Percentiles rank a stretch among this genome's conserved stretches.
These are phyloP conservation scores for Oncorhynchus mykiss DNA, from an alignment of 2,113 vertebrate genomes.

Conservation along the genomic window DNA sequence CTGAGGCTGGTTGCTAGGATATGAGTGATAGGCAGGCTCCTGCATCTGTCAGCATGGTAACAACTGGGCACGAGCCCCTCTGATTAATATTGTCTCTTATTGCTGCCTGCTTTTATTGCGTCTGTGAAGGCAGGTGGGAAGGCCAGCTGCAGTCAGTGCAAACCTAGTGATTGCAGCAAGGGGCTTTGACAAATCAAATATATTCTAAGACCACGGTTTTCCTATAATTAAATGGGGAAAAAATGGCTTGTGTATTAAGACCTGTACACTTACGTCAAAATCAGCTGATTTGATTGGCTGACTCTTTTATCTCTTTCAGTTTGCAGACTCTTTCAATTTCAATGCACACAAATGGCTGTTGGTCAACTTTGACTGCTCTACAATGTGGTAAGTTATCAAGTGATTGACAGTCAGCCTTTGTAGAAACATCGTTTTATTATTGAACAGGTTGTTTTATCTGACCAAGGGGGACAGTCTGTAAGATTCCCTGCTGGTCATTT, in stretches of 20 bases:
- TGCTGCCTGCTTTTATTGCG: conserved; percentile 43
- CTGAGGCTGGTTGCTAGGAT: conserved; percentile 80
- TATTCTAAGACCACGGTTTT: neutral
- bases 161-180: neutral
- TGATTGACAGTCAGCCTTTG: neutral
- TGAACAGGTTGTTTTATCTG: neutral
- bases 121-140: conserved; percentile 51
- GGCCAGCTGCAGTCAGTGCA: conserved; percentile 8
- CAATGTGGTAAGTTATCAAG: conserved; percentile 87
- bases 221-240: no score
- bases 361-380: conserved; percentile 97
- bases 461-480: no score
- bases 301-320: conserved; percentile 69
- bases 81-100: conserved; percentile 43
- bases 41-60: conserved; percentile 66
- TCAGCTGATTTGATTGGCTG: neutral
- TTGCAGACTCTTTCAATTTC: conserved; percentile 96
- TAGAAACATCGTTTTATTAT: neutral
- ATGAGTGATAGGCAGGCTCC: conserved; percentile 67
- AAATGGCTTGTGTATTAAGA: no score
- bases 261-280: no score
- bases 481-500: neutral
- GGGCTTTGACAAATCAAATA: neutral
- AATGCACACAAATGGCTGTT: conserved; percentile 97
- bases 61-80: conserved; percentile 58